Conservation (phyloP, 2,888 invertebrate species). For the Zygothrica quintamaculata region DNA sequence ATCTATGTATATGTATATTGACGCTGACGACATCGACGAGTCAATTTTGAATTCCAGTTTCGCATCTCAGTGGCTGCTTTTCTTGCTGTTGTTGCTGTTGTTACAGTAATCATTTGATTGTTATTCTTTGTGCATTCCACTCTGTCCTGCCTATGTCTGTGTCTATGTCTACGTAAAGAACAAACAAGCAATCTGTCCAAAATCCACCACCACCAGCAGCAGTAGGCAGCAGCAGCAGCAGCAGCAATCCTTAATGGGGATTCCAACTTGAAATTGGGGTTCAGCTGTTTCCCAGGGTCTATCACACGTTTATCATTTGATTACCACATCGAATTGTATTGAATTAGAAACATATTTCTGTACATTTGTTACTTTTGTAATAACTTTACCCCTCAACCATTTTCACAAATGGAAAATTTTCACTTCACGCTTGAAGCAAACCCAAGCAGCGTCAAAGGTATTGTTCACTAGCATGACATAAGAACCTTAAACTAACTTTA, state of each 20-base stretch:
- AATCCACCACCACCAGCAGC: constrained; percentile 43
- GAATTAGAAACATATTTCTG: constrained; percentile 66
- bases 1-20: constrained; percentile 18
- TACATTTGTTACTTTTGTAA: constrained; percentile 21
- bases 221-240: constrained; percentile 23
- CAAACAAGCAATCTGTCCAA: constrained; percentile 45
- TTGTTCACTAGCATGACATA: no score
- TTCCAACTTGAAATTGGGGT: constrained; percentile 42
- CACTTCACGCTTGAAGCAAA: no score
- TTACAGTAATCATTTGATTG: constrained; percentile 72
- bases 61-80: constrained; percentile 50
- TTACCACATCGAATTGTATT: constrained; percentile 76
- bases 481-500: no score
- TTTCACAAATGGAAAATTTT: no score
- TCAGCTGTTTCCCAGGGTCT: constrained; percentile 42
- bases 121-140: constrained; percentile 70
- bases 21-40: constrained; percentile 69
- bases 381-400: neutral
- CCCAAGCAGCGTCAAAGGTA: no score
- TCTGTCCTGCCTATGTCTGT: constrained; percentile 28
- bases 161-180: no score
- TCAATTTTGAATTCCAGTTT: constrained; percentile 74
- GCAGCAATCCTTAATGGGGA: constrained; percentile 16
- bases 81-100: constrained; percentile 25
- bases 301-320: constrained; percentile 70